Percentiles rank a stretch among this genome's conserved stretches.
Conservation (phyloP, 2,888 invertebrate species). For the Eudasyphora cyanicolor region DNA sequence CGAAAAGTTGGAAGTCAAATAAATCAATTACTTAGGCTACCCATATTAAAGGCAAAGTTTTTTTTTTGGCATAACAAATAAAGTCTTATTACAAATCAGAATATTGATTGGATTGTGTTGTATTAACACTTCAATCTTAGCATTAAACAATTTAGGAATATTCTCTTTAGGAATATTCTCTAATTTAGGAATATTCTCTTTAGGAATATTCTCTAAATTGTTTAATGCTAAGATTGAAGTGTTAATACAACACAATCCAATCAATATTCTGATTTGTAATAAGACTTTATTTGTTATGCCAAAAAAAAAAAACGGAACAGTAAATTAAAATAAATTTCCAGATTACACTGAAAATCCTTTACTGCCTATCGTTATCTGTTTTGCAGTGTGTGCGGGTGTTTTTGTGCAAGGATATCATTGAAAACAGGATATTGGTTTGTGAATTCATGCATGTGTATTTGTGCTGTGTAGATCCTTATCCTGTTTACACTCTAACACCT, state of each 20-base stretch:
- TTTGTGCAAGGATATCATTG: background rate
- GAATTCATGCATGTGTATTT: background rate
- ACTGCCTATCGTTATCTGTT: background rate
- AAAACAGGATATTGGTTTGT: background rate
- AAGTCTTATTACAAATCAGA: constrained; percentile 2
- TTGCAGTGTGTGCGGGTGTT: background rate
- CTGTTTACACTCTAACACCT: constrained; percentile 39
- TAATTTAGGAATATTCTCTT: background rate
- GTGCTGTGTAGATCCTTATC: constrained; percentile 1
- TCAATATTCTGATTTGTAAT: constrained; percentile 7
- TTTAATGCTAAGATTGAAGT: constrained; percentile 9
- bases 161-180: background rate
- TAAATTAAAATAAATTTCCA: constrained; percentile 13
- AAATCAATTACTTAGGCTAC: background rate
- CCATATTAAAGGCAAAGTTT: background rate
- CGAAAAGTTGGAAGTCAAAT: too few relatives aligned
- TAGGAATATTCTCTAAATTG: background rate
- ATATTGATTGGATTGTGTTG: background rate
- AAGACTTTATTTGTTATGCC: background rate
- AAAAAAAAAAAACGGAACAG: background rate
- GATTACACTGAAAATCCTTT: background rate
- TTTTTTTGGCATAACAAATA: background rate
- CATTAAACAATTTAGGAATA: constrained; percentile 12
- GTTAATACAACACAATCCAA: background rate
- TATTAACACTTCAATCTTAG: background rate